phyloP scores from a whole-genome alignment of 2,888 invertebrate genomes.

The Lasioglossum lativentre region DNA sequence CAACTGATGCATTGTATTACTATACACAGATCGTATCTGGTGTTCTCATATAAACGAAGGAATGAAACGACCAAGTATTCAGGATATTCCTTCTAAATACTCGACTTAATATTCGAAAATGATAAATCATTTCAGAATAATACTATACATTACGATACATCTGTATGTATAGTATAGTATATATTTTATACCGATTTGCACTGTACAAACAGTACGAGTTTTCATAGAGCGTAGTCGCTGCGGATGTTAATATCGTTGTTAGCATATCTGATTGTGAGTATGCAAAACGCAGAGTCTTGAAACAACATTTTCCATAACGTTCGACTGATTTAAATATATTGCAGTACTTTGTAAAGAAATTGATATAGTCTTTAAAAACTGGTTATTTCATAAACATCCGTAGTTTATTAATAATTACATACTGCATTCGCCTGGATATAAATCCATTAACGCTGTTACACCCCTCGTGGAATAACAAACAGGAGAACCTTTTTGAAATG shows the following conservation, averaged over 20 bases:
- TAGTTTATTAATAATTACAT: neutral
- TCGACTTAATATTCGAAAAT: too few relatives aligned
- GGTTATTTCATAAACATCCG: neutral
- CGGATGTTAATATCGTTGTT: neutral
- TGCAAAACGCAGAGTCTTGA: neutral
- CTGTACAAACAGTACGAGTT: neutral
- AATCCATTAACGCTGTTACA: neutral
- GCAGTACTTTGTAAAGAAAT: neutral
- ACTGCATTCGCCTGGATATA: neutral
- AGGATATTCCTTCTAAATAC: too few relatives aligned
- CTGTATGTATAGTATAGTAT: too few relatives aligned
- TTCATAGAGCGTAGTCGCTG: neutral
- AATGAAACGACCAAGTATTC: too few relatives aligned
- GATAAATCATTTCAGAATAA: too few relatives aligned
- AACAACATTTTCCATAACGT: neutral
- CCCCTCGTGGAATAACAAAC: conserved; percentile 14
- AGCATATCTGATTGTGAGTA: neutral
- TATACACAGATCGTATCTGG: too few relatives aligned
- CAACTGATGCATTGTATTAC: too few relatives aligned
- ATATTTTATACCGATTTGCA: neutral
- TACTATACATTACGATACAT: too few relatives aligned
- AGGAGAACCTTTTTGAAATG: conserved; percentile 34
- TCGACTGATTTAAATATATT: neutral
- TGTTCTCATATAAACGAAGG: too few relatives aligned
- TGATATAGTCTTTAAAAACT: neutral